A percentile compares a stretch with the other conserved stretches of the same genome.
Evolutionary conservation across 2,113 vertebrate genomes (phyloP).

Genomic region (Grammomys dolichurus): DNA sequence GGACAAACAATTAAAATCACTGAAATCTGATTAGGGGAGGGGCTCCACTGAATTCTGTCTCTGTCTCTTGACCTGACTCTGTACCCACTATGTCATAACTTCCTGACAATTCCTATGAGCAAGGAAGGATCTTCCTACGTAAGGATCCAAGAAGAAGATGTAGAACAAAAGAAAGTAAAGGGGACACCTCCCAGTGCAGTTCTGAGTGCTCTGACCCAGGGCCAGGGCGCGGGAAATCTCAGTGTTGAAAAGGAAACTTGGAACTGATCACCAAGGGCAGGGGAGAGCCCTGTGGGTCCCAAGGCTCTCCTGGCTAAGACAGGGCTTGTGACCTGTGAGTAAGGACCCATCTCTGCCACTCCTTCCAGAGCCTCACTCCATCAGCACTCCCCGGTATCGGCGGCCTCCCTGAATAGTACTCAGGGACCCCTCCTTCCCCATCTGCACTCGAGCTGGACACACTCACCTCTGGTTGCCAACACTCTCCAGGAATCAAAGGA

Average conservation of each 20-base stretch:
- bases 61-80: neutral
- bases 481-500: neutral
- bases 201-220: neutral
- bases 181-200: neutral
- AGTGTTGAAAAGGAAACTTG: neutral
- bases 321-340: too few species aligned
- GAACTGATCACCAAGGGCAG: neutral
- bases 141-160: neutral
- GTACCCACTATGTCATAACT: neutral
- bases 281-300: neutral
- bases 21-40: too few species aligned
- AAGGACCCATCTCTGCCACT: neutral
- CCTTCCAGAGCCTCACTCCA: neutral
- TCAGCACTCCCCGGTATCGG: neutral
- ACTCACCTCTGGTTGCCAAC: neutral
- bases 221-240: neutral
- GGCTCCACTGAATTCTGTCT: neutral
- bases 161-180: neutral
- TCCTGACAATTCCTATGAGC: neutral
- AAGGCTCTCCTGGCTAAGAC: neutral
- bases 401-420: neutral
- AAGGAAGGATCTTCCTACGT: neutral
- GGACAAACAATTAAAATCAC: neutral
- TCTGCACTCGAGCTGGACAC: neutral
- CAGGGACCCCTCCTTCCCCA: rapidly evolving